phyloP scores from a whole-genome alignment of 2,113 vertebrate genomes.

The Silurus glanis region DNA sequence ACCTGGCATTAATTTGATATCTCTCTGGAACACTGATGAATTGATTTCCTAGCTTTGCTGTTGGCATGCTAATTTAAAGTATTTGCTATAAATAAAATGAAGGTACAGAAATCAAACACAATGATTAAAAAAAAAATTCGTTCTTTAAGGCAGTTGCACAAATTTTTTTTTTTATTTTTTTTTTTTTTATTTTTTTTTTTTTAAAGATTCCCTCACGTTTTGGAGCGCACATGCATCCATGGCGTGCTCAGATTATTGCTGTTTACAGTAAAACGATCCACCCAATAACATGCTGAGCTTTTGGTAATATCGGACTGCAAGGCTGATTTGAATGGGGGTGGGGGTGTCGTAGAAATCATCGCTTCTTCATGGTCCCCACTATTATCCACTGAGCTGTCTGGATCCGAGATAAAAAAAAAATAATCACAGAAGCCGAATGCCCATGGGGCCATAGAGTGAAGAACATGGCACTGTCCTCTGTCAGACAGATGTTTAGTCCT shows the following conservation, averaged over 20 bases:
- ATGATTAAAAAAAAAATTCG: constrained; percentile 60
- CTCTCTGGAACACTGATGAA: constrained; percentile 75
- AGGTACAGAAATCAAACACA: constrained; percentile 70
- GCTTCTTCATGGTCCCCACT: constrained; percentile 4
- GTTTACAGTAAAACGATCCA: constrained; percentile 1
- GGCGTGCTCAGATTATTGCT: constrained; percentile 12
- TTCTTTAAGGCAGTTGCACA: constrained; percentile 68
- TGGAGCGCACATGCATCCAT: constrained; percentile 70
- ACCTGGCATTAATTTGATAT: constrained; percentile 51
- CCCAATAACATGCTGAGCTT: constrained; percentile 15
- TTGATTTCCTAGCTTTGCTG: constrained; percentile 68
- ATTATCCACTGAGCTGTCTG: constrained; percentile 2
- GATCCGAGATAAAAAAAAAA: constrained; percentile 63
- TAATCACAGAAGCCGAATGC: neutral
- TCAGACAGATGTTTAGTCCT: constrained; percentile 80
- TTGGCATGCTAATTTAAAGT: constrained; percentile 85
- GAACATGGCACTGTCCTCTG: constrained; percentile 4
- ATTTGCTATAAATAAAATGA: constrained; percentile 84
- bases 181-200: neutral
- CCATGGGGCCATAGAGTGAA: neutral
- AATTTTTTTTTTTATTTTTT: neutral
- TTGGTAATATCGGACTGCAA: neutral
- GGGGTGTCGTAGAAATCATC: neutral
- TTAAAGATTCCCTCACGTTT: constrained; percentile 63
- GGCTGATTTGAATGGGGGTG: neutral